Percentiles rank a stretch among this genome's conserved stretches.
phyloP scores from a whole-genome alignment of 2,888 invertebrate species.

The Andrena fulva region DNA sequence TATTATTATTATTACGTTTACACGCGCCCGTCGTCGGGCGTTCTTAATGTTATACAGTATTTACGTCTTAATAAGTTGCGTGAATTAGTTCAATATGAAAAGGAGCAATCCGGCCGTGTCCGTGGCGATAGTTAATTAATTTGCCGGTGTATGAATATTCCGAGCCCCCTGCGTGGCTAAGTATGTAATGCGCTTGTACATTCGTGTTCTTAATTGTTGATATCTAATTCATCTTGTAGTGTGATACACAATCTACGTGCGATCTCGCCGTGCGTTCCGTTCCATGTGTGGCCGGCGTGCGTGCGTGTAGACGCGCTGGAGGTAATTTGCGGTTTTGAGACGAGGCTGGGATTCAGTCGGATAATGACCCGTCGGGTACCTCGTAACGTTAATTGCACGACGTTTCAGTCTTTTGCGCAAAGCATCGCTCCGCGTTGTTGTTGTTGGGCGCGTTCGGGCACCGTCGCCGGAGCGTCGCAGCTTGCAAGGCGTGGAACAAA shows the following conservation, averaged over 20 bases:
- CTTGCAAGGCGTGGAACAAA: constrained; percentile 21
- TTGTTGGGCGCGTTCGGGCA: constrained; percentile 26
- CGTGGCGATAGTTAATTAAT: constrained; percentile 29
- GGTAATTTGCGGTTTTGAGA: constrained; percentile 61
- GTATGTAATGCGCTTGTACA: constrained; percentile 24
- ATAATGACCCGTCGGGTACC: constrained; percentile 59
- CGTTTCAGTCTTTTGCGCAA: constrained; percentile 56
- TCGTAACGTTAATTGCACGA: constrained; percentile 67
- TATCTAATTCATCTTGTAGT: constrained; percentile 56
- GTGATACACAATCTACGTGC: constrained; percentile 24
- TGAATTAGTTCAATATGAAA: background rate
- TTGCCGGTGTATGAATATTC: constrained; percentile 3
- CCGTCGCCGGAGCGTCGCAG: constrained; percentile 9
- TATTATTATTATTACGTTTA: too few species aligned
- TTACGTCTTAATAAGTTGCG: constrained; percentile 14
- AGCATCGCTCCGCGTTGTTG: constrained; percentile 44
- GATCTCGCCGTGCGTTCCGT: background rate
- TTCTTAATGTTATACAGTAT: background rate
- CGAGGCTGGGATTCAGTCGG: constrained; percentile 53
- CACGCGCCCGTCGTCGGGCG: background rate
- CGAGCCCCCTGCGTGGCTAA: background rate
- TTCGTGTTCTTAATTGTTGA: constrained; percentile 61
- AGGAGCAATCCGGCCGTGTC: background rate
- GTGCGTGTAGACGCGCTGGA: constrained; percentile 1
- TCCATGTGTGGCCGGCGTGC: background rate